Evolutionary conservation across 1,140 invertebrate species (phyloP), one percentile per base, ranked within the genome.

Genomic region (Popillia japonica): DNA sequence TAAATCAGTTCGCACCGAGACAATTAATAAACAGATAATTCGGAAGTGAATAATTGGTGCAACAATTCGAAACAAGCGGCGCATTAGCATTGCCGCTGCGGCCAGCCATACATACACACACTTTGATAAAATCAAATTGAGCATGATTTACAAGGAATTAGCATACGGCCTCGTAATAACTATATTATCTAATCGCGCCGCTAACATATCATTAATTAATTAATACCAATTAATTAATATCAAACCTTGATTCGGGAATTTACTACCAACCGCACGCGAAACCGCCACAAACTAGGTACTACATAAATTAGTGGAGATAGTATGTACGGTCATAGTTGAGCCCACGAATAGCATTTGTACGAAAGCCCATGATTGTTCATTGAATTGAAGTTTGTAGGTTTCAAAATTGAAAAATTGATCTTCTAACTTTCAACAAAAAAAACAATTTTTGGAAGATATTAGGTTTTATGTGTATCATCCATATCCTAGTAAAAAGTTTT

Each of bases 111-210:
- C n/a, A 48, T 2, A 10, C 20, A 20, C 22, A 22, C 83, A 77
- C 68, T 79, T 79, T 79, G 85, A 86, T 86, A 86, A 83, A 85
- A 86, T 85, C 85, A 83, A 82, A 84, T 84, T 80, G 81, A 23
- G 61, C 83, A 82, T 86, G 85, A 86, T 86, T 86, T 86, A 85
- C 84, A 85, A 85, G 85, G 84, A 86, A 86, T 86, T 86, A 86
- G 85, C 85, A 86, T 86, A 86, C 84, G 82, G 61, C 20, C 80
- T 78, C 80, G 78, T 82, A 83, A 83, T 85, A 83, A 81, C 80
- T 80, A 79, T 79, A 85, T 83, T 86, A 86, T 86, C 85, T 86
- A 85, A 85, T 86, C 85, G 82, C 78, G 22, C 55, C 72, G 78
- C 83, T 76, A 82, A 81, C 82, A 77, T 83, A 84, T 83, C 83